Percentiles rank a stretch among this genome's conserved stretches.
phyloP scores from a whole-genome alignment of 2,888 invertebrate genomes.

The Plutella xylostella region DNA sequence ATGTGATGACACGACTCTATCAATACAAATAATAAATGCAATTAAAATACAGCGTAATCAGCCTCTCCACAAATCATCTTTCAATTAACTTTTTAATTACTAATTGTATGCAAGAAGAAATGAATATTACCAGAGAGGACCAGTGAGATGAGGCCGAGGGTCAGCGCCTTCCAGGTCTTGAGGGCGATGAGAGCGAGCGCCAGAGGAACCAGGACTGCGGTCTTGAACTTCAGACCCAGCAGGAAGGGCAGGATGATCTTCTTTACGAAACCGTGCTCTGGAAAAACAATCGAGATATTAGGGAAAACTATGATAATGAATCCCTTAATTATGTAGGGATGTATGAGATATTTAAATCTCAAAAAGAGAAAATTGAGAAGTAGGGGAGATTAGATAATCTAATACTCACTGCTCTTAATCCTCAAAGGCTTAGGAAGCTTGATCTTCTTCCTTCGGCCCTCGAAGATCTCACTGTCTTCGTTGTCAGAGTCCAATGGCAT shows the following conservation, averaged over 20 bases:
- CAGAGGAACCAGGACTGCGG: slow-evolving; percentile 84
- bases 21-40: too few species aligned
- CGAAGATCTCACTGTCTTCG: slow-evolving; percentile 50
- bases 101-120: neutral
- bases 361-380: neutral
- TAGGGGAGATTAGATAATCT: too few species aligned
- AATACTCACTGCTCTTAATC: slow-evolving; percentile 57
- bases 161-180: slow-evolving; percentile 91
- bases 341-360: neutral
- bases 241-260: slow-evolving; percentile 88
- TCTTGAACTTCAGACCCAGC: slow-evolving; percentile 87
- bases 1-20: too few species aligned
- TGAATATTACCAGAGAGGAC: slow-evolving; percentile 77
- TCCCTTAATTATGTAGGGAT: neutral
- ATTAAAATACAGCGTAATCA: too few species aligned
- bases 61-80: neutral
- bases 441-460: slow-evolving; percentile 63
- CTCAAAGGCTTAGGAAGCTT: slow-evolving; percentile 64
- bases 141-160: slow-evolving; percentile 84
- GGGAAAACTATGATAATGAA: neutral
- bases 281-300: slow-evolving; percentile 35
- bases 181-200: slow-evolving; percentile 86
- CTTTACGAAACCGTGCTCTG: slow-evolving; percentile 86
- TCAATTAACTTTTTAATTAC: neutral
- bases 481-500: slow-evolving; percentile 76